Evolutionary conservation across 2,888 invertebrate species (phyloP).

Genomic region (Diplolepis rosae): DNA sequence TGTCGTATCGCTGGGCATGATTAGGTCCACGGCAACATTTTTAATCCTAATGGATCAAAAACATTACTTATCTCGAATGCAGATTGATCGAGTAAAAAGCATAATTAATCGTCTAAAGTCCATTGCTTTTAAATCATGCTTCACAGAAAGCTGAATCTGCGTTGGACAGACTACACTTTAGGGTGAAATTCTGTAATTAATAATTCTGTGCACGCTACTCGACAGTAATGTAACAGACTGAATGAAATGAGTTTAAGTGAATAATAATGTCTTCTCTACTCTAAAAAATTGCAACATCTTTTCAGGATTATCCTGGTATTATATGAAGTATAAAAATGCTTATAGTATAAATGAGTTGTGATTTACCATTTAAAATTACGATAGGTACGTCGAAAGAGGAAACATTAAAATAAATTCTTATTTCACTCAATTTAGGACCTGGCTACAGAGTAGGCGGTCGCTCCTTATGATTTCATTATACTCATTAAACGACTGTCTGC

Average conservation of each 20-base stretch:
- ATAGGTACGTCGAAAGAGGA: background rate
- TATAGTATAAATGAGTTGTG: too few species aligned
- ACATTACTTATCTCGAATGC: too few species aligned
- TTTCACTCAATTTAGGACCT: background rate
- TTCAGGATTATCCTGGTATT: too few species aligned
- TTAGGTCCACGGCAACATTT: too few species aligned
- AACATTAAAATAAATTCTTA: background rate
- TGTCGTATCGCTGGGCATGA: too few species aligned
- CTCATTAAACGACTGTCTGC: conserved; percentile 12
- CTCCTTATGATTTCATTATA: conserved; percentile 7
- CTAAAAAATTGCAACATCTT: background rate
- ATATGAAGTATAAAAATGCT: background rate
- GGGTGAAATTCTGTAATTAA: background rate
- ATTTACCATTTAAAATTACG: background rate
- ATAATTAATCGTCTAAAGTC: background rate
- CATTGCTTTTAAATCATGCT: background rate
- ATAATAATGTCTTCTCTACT: background rate
- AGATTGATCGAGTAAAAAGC: too few species aligned
- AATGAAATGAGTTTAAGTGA: background rate
- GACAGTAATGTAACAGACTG: background rate
- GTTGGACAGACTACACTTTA: background rate
- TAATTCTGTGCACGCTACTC: background rate
- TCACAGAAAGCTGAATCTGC: background rate
- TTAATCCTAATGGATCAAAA: background rate
- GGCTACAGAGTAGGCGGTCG: background rate